Conservation (phyloP, 2,113 vertebrate genomes). For the Corydoras maculifer region DNA sequence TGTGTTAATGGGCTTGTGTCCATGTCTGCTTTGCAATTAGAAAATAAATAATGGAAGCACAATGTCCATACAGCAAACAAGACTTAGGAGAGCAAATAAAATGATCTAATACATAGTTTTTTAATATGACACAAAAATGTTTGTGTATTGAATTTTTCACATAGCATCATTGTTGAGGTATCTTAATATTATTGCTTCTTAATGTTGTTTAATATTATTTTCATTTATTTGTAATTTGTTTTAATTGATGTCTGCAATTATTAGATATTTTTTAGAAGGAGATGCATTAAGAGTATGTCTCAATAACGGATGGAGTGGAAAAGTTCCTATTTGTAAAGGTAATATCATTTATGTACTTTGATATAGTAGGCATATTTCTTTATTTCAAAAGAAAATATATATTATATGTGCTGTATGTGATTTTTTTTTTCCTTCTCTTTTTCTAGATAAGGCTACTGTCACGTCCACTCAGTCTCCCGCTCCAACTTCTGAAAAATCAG, state of each 20-base stretch:
- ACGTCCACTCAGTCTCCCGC: neutral
- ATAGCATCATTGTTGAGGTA: no score
- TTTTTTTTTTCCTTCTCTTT: neutral
- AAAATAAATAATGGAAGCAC: no score
- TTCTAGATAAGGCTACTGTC: neutral
- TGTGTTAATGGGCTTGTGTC: no score
- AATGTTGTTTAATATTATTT: no score
- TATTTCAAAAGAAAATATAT: neutral
- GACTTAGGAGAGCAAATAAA: no score
- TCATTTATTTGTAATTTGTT: neutral
- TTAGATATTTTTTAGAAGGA: conserved; percentile 56
- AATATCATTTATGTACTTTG: neutral
- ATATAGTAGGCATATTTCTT: neutral
- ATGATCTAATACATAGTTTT: no score
- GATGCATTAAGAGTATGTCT: conserved; percentile 43
- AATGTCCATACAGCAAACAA: no score
- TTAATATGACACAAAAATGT: no score
- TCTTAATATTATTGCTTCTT: no score
- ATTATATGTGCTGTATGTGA: neutral
- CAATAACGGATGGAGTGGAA: conserved; percentile 51
- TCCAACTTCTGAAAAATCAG: neutral
- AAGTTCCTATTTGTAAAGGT: conserved; percentile 55
- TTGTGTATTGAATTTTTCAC: no score
- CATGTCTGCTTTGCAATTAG: no score
- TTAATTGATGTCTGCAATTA: neutral